phyloP scores from a whole-genome alignment of 2,113 vertebrate genomes.

The Sterrhoptilus dennistouni region DNA sequence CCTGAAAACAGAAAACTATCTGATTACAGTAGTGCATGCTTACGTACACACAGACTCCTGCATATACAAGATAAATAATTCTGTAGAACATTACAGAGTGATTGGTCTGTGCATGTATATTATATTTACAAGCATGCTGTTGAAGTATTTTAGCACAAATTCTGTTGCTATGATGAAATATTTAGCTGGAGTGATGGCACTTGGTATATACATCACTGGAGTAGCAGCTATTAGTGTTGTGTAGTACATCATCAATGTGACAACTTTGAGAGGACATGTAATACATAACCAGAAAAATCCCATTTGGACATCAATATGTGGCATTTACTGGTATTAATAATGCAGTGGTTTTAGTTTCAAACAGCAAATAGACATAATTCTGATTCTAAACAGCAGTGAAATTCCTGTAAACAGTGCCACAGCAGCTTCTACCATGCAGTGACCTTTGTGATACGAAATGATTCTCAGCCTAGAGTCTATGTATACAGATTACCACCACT shows the following conservation, averaged over 20 bases:
- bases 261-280: conserved; percentile 61
- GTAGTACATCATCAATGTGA: conserved; percentile 58
- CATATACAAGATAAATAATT: neutral
- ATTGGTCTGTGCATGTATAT: neutral
- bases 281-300: conserved; percentile 53
- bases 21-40: neutral
- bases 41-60: neutral
- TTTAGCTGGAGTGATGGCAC: conserved; percentile 41
- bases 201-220: conserved; percentile 67
- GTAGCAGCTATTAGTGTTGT: conserved; percentile 64
- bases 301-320: conserved; percentile 56
- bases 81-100: neutral
- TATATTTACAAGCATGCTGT: conserved; percentile 20
- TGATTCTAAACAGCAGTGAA: conserved; percentile 4
- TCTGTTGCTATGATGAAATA: conserved; percentile 46
- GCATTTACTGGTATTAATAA: conserved; percentile 61
- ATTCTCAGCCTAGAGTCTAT: neutral
- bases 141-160: conserved; percentile 18
- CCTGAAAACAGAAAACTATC: neutral
- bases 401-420: conserved; percentile 22
- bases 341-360: conserved; percentile 49
- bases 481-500: neutral
- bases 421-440: neutral
- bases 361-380: conserved; percentile 38
- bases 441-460: conserved; percentile 28